Evolutionary conservation across 1,140 invertebrate genomes (phyloP).

Genomic region (Drosophila ogumai): DNA sequence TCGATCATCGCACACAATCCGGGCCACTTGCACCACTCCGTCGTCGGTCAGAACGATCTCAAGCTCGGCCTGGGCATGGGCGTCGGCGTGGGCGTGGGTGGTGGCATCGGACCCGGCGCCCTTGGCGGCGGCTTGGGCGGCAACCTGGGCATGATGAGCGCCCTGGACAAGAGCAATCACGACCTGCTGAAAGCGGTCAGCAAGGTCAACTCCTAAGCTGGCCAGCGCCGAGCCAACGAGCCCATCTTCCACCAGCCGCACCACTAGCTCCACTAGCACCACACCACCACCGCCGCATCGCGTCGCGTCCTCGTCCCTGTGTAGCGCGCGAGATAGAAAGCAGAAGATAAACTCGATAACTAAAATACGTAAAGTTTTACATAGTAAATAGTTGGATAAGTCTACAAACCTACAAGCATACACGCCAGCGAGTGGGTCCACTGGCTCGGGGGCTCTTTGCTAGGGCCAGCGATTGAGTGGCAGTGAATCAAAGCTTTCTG

Average conservation of each 20-base stretch:
- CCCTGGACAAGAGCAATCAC: constrained; percentile 87
- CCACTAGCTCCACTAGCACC: constrained; percentile 40
- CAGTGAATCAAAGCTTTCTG: constrained; percentile 25
- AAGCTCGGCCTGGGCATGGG: constrained; percentile 81
- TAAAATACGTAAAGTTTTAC: constrained; percentile 84
- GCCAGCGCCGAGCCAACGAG: constrained; percentile 7
- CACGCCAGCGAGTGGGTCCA: constrained; percentile 33
- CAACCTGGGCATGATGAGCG: constrained; percentile 85
- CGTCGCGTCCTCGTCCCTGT: constrained; percentile 64
- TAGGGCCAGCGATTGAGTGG: constrained; percentile 9
- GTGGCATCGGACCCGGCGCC: constrained; percentile 66
- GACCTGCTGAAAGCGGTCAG: constrained; percentile 87
- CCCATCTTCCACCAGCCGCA: constrained; percentile 43
- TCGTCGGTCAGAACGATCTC: constrained; percentile 84
- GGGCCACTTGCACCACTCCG: constrained; percentile 82
- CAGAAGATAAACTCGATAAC: constrained; percentile 80
- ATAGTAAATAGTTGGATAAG: constrained; percentile 83
- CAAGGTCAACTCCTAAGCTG: constrained; percentile 87
- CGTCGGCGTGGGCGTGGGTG: constrained; percentile 64
- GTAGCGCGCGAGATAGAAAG: constrained; percentile 44
- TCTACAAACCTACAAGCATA: constrained; percentile 60
- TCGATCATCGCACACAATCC: constrained; percentile 86
- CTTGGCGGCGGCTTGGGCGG: constrained; percentile 74
- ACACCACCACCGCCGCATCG: constrained; percentile 49
- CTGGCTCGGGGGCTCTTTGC: constrained; percentile 14